Evolutionary conservation across 2,113 vertebrate genomes (phyloP).

Genomic region (Arenaria interpres): DNA sequence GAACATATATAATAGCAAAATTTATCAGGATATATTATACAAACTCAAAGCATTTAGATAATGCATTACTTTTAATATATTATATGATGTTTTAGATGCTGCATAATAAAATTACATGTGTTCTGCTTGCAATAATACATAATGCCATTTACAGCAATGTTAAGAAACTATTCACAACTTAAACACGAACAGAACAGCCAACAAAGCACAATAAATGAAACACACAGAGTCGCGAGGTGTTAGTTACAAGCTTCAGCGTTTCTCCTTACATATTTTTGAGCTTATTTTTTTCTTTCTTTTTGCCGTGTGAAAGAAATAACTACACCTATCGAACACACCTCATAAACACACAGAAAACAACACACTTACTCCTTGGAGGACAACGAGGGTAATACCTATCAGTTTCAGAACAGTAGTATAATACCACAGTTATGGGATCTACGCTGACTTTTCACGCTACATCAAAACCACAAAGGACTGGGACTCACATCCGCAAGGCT

Average conservation of each 20-base stretch:
- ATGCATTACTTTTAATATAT: constrained; percentile 80
- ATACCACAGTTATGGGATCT: constrained; percentile 60
- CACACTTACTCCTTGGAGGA: constrained; percentile 49
- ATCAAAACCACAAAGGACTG: constrained; percentile 47
- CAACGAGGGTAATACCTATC: constrained; percentile 55
- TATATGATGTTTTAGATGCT: constrained; percentile 70
- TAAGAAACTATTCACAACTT: constrained; percentile 78
- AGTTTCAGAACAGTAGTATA: constrained; percentile 69
- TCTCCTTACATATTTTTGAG: constrained; percentile 45
- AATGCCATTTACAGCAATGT: constrained; percentile 73
- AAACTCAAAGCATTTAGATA: constrained; percentile 88
- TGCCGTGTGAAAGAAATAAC: constrained; percentile 42
- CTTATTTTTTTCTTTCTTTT: neutral
- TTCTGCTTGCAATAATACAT: constrained; percentile 72
- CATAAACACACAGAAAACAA: constrained; percentile 60
- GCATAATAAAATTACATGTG: constrained; percentile 72
- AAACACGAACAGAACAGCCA: constrained; percentile 63
- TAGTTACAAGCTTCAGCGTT: constrained; percentile 38
- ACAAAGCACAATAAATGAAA: constrained; percentile 53
- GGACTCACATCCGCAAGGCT: constrained; percentile 40
- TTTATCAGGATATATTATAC: constrained; percentile 85
- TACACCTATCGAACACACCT: constrained; percentile 19
- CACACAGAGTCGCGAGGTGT: constrained; percentile 13
- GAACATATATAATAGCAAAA: constrained; percentile 83
- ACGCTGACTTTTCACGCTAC: constrained; percentile 56